Evolutionary conservation across 2,113 vertebrate species (phyloP), one percentile per base, ranked within the genome.

Genomic region (Labeo rohita): DNA sequence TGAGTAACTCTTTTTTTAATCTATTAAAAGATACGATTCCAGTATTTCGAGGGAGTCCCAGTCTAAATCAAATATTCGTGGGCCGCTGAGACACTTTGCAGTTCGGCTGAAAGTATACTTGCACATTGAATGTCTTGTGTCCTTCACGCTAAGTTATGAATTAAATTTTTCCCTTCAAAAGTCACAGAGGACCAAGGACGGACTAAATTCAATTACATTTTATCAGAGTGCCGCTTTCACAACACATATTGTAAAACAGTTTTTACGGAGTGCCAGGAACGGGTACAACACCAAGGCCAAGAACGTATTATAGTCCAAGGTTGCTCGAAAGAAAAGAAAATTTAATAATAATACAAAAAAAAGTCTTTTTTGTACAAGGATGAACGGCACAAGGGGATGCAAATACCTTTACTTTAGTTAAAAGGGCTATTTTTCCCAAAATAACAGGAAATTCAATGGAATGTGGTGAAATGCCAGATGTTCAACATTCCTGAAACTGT

Each of bases 1-100:
- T 70, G 63, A 82, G 63, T 0, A 23, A 82, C 28, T 39, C 56
- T 45, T 68, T 23, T 80, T 68, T 82, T 36, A 68, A 70, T 49
- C 47, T 82, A 82, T 82, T 82, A 52, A 82, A 52, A 39, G 23
- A 18, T 39, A 21, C n/a, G 80, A 52, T 82, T 82, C 23, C 65
- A 21, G 80, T 49, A 54, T 50, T 82, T 50, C 23, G 28, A 52
- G 45, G 47, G 28, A 82, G 80, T 82, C 28, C 63, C 28, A 39
- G 8, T 34, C 2, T 63, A 70, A 70, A 70, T 70, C 47, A 70
- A 70, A 82, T 52, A 82, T 82, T 82, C 1, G 12, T 49, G 34
- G 28, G 45, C 49, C 28, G 3, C 23, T 52, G 47, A 52, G 63
- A n/a, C 63, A 36, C 15, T 34, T 70, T 77, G 23, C 50, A 77